Percentiles rank a stretch among this genome's conserved stretches.
phyloP scores from a whole-genome alignment of 2,888 invertebrate species.

The Sceliomorpha sp. region DNA sequence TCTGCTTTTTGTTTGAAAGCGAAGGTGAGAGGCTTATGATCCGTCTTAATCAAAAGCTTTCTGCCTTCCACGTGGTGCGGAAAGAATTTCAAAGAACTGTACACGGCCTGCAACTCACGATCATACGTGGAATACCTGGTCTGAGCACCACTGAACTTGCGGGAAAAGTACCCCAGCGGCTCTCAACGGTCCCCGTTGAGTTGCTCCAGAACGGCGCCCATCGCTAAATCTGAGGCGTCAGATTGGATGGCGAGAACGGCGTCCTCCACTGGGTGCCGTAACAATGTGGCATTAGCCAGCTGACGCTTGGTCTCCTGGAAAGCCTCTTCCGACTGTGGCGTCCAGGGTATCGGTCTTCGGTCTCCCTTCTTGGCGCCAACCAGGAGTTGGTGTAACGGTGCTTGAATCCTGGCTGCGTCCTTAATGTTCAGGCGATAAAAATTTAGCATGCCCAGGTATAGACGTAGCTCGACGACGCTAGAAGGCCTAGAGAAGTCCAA shows the following conservation, averaged over 20 bases:
- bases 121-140: slow-evolving; percentile 13
- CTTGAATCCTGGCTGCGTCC: slow-evolving; percentile 67
- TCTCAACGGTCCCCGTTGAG: background rate
- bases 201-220: slow-evolving; percentile 28
- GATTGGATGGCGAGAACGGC: slow-evolving; percentile 8
- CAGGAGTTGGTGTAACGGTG: slow-evolving; percentile 65
- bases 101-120: slow-evolving; percentile 15
- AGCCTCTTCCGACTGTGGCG: slow-evolving; percentile 21
- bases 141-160: slow-evolving; percentile 9
- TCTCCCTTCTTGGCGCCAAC: slow-evolving; percentile 36
- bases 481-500: slow-evolving; percentile 59
- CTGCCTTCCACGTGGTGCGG: slow-evolving; percentile 21
- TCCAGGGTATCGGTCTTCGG: slow-evolving; percentile 20
- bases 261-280: background rate
- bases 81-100: slow-evolving; percentile 22
- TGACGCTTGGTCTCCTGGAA: slow-evolving; percentile 18
- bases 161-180: slow-evolving; percentile 19
- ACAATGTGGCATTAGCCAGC: slow-evolving; percentile 20
- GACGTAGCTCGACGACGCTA: slow-evolving; percentile 64
- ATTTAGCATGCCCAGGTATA: slow-evolving; percentile 73
- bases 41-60: slow-evolving; percentile 6
- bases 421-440: slow-evolving; percentile 73
- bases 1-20: slow-evolving; percentile 9
- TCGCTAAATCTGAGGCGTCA: slow-evolving; percentile 24
- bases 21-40: slow-evolving; percentile 25